Conservation (phyloP, 2,113 vertebrate genomes). For the Camelus dromedarius region DNA sequence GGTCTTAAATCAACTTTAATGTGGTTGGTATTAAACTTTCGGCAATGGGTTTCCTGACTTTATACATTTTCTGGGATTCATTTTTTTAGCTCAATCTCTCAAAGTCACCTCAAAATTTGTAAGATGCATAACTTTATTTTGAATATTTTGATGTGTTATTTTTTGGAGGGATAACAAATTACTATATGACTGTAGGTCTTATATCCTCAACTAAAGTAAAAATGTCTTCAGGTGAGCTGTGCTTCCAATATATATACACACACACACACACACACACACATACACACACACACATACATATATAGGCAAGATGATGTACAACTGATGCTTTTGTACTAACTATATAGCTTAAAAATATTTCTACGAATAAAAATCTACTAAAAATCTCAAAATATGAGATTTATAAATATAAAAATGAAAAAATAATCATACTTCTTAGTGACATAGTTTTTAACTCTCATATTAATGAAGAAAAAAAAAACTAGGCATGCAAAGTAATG, state of each 20-base stretch:
- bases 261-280: too few species aligned
- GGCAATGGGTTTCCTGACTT: neutral
- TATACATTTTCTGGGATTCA: neutral
- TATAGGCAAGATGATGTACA: neutral
- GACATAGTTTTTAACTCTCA: neutral
- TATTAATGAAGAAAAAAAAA: conserved; percentile 22
- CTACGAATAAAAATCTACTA: neutral
- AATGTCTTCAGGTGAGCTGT: neutral
- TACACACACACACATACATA: neutral
- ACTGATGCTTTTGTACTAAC: neutral
- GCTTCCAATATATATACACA: neutral
- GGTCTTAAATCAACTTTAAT: neutral
- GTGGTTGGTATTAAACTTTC: neutral
- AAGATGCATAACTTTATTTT: neutral
- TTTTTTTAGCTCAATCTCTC: neutral
- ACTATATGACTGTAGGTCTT: neutral
- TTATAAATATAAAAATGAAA: neutral
- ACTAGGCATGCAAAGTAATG: neutral
- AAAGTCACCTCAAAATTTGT: neutral
- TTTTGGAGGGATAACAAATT: neutral
- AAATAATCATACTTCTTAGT: neutral
- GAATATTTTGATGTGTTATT: neutral
- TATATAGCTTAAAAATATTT: neutral
- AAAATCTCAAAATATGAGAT: neutral
- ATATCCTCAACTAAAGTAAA: neutral